Evolutionary conservation across 1,140 invertebrate genomes (phyloP).

Genomic region (Penaeus indicus): DNA sequence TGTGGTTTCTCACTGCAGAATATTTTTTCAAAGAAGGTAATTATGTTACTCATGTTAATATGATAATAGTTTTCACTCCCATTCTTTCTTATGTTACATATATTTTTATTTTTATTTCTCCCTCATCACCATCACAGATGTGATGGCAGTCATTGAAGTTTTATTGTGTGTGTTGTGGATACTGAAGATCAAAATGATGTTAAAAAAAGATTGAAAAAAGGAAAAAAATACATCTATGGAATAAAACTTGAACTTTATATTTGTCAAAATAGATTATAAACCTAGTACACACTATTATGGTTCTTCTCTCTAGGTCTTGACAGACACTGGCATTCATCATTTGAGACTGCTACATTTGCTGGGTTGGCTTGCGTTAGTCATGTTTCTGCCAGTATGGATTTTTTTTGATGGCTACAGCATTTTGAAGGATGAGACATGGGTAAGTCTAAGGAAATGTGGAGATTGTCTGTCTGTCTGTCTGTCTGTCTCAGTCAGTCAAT

Average conservation of each 20-base stretch:
- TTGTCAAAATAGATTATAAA: background rate
- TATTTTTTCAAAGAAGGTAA: slow-evolving; percentile 95
- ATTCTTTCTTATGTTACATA: too few species aligned
- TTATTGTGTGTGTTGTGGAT: too few species aligned
- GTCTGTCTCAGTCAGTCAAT: slow-evolving; percentile 7
- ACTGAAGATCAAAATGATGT: too few species aligned
- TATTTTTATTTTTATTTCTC: too few species aligned
- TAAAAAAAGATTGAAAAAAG: too few species aligned
- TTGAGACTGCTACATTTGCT: slow-evolving; percentile 87
- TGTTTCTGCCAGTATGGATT: slow-evolving; percentile 92
- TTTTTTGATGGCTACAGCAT: slow-evolving; percentile 80
- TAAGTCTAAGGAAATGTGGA: slow-evolving; percentile 68
- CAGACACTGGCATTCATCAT: slow-evolving; percentile 90
- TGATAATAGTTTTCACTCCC: too few species aligned
- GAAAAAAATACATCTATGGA: too few species aligned
- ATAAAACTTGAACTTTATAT: background rate
- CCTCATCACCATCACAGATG: too few species aligned
- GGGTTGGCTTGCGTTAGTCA: slow-evolving; percentile 82
- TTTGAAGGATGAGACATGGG: slow-evolving; percentile 75
- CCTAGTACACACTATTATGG: too few species aligned
- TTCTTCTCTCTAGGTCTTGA: slow-evolving; percentile 78
- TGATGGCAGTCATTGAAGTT: too few species aligned
- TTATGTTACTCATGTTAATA: background rate
- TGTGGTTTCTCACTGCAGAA: slow-evolving; percentile 93
- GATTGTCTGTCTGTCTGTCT: too few species aligned